These are phyloP conservation scores for Dicyrtoma fusca DNA, from an alignment of 2,888 invertebrate species.

Conservation along the genomic window DNA sequence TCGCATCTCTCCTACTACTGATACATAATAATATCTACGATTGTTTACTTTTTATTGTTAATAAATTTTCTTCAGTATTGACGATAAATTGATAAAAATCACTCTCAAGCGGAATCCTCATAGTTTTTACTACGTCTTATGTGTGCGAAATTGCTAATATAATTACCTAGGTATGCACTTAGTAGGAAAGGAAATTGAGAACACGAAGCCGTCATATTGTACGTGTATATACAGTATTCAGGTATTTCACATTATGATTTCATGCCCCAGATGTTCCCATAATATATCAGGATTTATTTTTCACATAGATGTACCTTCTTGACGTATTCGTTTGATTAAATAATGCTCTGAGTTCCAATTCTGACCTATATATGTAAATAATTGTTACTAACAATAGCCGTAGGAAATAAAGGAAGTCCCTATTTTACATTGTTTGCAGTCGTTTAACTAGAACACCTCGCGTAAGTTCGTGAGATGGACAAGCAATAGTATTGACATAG, in stretches of 20 bases:
- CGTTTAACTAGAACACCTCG: too few relatives aligned
- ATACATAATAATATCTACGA: not conserved
- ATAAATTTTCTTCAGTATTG: slow-evolving; percentile 4
- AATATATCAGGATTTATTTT: too few relatives aligned
- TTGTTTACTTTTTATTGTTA: slow-evolving; percentile 14
- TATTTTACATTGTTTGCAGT: too few relatives aligned
- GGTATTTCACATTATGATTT: not conserved
- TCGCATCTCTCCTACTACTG: slow-evolving; percentile 16
- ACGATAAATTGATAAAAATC: slow-evolving; percentile 5
- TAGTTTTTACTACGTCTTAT: not conserved
- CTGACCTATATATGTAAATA: too few relatives aligned
- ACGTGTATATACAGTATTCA: not conserved
- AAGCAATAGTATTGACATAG: too few relatives aligned
- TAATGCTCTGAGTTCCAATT: too few relatives aligned
- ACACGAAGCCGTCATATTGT: not conserved
- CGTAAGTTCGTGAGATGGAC: too few relatives aligned
- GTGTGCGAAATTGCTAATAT: not conserved
- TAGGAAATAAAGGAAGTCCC: too few relatives aligned
- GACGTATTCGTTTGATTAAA: too few relatives aligned
- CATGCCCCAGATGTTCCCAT: too few relatives aligned
- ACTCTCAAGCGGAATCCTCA: not conserved
- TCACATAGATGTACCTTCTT: too few relatives aligned
- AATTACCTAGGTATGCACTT: not conserved
- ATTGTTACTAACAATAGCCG: too few relatives aligned
- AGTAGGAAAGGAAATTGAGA: not conserved